A percentile compares a stretch with the other conserved stretches of the same genome.
Conservation (phyloP, 2,888 invertebrate species). For the Orthonychiurus folsomi region DNA sequence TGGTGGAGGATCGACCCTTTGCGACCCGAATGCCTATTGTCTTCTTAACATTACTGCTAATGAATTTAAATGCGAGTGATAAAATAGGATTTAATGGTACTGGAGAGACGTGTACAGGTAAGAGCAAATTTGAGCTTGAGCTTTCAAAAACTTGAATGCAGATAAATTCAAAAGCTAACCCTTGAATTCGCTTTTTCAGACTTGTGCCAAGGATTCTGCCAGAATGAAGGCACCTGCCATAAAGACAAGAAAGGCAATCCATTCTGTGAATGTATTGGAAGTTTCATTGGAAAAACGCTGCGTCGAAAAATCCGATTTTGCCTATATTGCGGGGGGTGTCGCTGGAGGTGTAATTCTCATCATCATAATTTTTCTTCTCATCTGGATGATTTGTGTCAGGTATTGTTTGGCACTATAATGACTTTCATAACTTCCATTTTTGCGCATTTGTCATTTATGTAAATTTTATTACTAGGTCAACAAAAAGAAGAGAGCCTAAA, state of each 20-base stretch:
- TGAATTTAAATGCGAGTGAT: slow-evolving; percentile 86
- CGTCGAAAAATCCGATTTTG: slow-evolving; percentile 90
- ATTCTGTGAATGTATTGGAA: slow-evolving; percentile 80
- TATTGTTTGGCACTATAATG: no score
- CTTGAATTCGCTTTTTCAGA: slow-evolving; percentile 48
- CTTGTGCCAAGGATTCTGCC: slow-evolving; percentile 74
- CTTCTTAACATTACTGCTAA: slow-evolving; percentile 77
- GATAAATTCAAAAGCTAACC: background rate
- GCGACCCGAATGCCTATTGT: slow-evolving; percentile 79
- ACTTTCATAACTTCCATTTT: no score
- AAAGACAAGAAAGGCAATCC: slow-evolving; percentile 73
- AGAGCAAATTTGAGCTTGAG: no score
- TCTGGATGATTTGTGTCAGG: slow-evolving; percentile 96
- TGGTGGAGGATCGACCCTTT: slow-evolving; percentile 68
- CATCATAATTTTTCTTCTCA: slow-evolving; percentile 80
- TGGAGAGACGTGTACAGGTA: slow-evolving; percentile 64
- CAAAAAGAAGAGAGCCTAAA: slow-evolving; percentile 79
- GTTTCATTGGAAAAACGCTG: slow-evolving; percentile 95
- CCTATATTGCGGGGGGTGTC: slow-evolving; percentile 88
- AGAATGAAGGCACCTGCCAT: slow-evolving; percentile 80
- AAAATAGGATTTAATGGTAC: slow-evolving; percentile 87
- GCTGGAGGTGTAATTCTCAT: slow-evolving; percentile 89
- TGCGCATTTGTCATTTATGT: slow-evolving; percentile 2
- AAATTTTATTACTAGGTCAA: slow-evolving; percentile 52
- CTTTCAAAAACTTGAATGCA: slow-evolving; percentile 10